Evolutionary conservation across 2,113 vertebrate species (phyloP), one percentile per base, ranked within the genome.

Genomic region (Bujurquina vittata): DNA sequence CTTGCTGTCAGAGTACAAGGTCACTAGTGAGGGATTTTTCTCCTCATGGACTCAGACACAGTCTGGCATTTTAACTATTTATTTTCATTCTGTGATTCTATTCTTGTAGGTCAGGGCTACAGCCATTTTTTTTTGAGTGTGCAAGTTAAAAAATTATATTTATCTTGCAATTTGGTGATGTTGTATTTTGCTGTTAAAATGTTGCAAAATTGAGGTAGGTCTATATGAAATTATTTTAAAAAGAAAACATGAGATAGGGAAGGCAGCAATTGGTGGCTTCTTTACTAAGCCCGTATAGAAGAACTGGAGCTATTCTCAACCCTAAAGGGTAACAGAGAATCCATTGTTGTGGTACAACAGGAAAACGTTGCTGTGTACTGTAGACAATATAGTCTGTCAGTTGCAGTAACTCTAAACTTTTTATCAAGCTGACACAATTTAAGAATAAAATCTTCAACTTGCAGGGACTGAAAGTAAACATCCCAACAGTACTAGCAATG

Each of bases 1-100:
- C 46, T 72, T 52, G 22, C 35, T 62, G 69, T 80, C 84, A 62
- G 56, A 73, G 37, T 10, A 17, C 84, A 86, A 81, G 89, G 89
- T 85, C 83, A 82, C 52, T 0, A 1, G 10, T 79, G 55, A 88
- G 84, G 26, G 33, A 60, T 17, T 69, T 69, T 52, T 52, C 65
- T 52, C 23, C 49, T 69, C 43, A 52, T 52, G 65, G 43, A 12
- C 65, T 57, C 33, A 69, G 29, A 77, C 7, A 31, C 65, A 26
- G 69, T 40, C 20, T 49, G n/a, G 7, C 3, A 22, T 67, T 61
- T 74, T 58, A 65, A 58, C 40, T 14, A 15, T 76, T 29, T 49
- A 37, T 67, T 63, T 46, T 55, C 11, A 23, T 56, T 57, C 46
- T 52, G 43, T 33, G 6, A 72, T 72, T 6, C 54, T 0, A 52